Conservation (phyloP, 2,888 invertebrate species). For the Fissipunctia ypsillon region DNA sequence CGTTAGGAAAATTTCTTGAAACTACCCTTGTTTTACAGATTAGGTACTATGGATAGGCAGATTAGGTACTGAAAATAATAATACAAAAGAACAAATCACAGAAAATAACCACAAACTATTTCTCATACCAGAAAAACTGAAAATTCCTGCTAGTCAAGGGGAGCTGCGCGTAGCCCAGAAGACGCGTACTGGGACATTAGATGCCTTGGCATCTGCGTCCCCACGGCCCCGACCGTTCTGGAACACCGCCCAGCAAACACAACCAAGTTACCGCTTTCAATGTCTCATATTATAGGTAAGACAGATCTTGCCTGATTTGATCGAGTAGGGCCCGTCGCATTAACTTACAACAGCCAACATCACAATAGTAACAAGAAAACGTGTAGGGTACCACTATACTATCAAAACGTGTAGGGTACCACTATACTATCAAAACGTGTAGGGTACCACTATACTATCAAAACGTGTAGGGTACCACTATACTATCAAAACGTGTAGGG, state of each 20-base stretch:
- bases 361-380: too few species aligned
- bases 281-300: conserved; percentile 30
- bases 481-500: too few species aligned
- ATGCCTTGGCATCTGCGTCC: background rate
- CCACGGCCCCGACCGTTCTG: too few species aligned
- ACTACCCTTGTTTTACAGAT: background rate
- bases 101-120: conserved; percentile 35
- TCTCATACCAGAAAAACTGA: conserved; percentile 28
- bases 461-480: too few species aligned
- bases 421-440: too few species aligned
- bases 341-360: too few species aligned
- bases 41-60: background rate
- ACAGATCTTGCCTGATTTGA: conserved; percentile 2
- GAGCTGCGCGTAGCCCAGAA: background rate
- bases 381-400: too few species aligned
- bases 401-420: too few species aligned
- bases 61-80: background rate
- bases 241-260: background rate
- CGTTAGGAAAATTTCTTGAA: background rate
- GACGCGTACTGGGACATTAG: background rate
- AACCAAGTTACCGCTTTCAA: background rate
- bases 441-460: too few species aligned
- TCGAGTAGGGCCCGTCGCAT: background rate
- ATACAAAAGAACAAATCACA: background rate
- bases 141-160: conserved; percentile 11